Evolutionary conservation across 1,140 invertebrate species (phyloP).

Genomic region (Ephestia elutella): DNA sequence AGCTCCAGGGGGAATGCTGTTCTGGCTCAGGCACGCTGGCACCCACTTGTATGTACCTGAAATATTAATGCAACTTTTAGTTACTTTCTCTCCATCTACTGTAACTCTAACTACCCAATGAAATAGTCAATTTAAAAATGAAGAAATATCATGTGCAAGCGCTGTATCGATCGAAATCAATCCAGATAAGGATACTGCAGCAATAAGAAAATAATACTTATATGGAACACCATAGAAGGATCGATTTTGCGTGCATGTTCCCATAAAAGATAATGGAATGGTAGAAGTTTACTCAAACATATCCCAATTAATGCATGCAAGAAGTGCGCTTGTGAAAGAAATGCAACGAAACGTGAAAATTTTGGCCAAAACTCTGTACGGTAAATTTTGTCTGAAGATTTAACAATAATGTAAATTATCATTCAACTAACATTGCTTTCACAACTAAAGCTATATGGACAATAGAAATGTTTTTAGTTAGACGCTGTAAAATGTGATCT

Average conservation of each 20-base stretch:
- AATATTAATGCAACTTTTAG: slow-evolving; percentile 11
- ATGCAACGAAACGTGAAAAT: slow-evolving; percentile 16
- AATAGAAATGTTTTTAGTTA: background rate
- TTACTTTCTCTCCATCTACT: too few species aligned
- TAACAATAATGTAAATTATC: too few species aligned
- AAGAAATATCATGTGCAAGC: background rate
- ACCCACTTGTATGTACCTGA: slow-evolving; percentile 69
- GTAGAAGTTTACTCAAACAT: background rate
- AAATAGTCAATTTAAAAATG: too few species aligned
- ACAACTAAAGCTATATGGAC: too few species aligned
- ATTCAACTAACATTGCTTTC: too few species aligned
- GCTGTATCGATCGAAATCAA: too few species aligned
- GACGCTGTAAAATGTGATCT: background rate
- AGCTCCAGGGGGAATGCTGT: slow-evolving; percentile 72
- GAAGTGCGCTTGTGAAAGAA: background rate
- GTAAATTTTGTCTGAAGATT: slow-evolving; percentile 10
- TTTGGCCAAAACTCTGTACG: slow-evolving; percentile 69
- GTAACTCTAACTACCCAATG: too few species aligned
- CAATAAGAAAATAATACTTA: too few species aligned
- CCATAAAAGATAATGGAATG: too few species aligned
- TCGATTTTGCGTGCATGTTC: too few species aligned
- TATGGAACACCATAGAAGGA: too few species aligned
- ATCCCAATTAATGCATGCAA: background rate
- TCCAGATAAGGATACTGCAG: too few species aligned
- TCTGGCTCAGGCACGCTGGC: slow-evolving; percentile 61